phyloP scores from a whole-genome alignment of 2,888 invertebrate genomes.

The Chrysolina haemoptera region DNA sequence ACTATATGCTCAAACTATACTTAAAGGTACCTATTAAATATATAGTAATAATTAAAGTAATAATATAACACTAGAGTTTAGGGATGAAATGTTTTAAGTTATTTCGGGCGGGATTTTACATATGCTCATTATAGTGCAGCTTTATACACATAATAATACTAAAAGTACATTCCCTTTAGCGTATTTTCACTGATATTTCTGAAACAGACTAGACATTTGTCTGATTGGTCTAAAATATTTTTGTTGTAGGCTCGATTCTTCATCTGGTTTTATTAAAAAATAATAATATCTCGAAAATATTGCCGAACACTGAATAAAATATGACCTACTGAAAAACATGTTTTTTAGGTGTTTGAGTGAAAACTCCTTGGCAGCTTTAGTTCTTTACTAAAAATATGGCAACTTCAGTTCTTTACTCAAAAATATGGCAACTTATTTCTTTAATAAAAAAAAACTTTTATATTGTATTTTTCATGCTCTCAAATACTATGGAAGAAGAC shows the following conservation, averaged over 20 bases:
- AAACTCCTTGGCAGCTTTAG: background rate
- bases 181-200: slow-evolving; percentile 24
- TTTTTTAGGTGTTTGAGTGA: background rate
- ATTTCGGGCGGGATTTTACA: slow-evolving; percentile 56
- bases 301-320: background rate
- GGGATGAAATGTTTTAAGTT: slow-evolving; percentile 24
- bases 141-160: slow-evolving; percentile 37
- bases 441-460: background rate
- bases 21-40: slow-evolving; percentile 67
- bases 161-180: slow-evolving; percentile 46
- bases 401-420: background rate
- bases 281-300: background rate
- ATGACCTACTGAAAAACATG: background rate
- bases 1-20: slow-evolving; percentile 67
- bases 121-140: slow-evolving; percentile 56
- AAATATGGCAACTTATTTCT: slow-evolving; percentile 8
- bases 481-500: background rate
- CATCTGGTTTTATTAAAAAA: background rate
- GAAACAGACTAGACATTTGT: background rate
- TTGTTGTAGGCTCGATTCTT: background rate
- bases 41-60: slow-evolving; percentile 62
- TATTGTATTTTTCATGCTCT: background rate
- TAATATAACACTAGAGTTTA: slow-evolving; percentile 57
- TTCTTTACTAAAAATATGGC: background rate
- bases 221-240: background rate